Conservation (phyloP, 2,797 vertebrate genomes). For the Sebastes steindachneri region DNA sequence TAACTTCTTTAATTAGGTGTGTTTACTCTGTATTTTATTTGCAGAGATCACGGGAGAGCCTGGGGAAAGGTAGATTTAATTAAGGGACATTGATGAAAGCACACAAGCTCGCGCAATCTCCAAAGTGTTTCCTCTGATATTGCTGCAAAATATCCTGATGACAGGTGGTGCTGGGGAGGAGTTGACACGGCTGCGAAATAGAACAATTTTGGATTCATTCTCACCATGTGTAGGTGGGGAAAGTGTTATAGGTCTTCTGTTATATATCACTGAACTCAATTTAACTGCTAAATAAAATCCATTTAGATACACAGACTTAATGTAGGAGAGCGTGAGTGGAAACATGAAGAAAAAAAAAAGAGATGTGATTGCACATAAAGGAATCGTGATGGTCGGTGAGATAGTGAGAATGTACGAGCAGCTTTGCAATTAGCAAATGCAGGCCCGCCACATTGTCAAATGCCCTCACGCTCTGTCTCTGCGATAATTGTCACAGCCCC, state of each 20-base stretch:
- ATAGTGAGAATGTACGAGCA: constrained; percentile 65
- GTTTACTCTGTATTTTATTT: constrained; percentile 82
- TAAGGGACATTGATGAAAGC: constrained; percentile 86
- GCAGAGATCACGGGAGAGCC: constrained; percentile 80
- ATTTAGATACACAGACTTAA: constrained; percentile 33
- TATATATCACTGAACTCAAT: constrained; percentile 55
- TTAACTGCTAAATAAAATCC: constrained; percentile 60
- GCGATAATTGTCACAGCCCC: constrained; percentile 81
- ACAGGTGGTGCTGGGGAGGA: constrained; percentile 80
- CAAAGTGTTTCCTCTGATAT: constrained; percentile 81
- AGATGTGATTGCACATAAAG: constrained; percentile 53
- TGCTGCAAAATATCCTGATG: constrained; percentile 79
- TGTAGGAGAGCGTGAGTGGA: constrained; percentile 29
- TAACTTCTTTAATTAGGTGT: constrained; percentile 84
- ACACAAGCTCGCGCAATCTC: constrained; percentile 75
- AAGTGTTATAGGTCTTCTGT: constrained; percentile 70
- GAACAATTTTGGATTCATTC: constrained; percentile 75
- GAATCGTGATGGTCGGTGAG: constrained; percentile 56
- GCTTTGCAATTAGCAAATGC: constrained; percentile 79
- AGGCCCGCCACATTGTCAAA: constrained; percentile 76
- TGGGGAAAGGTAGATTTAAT: constrained; percentile 85
- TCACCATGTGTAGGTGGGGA: constrained; percentile 76
- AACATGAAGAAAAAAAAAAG: constrained; percentile 21
- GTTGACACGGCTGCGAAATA: constrained; percentile 74
- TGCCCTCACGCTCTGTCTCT: constrained; percentile 73